phyloP scores from a whole-genome alignment of 2,113 vertebrate genomes.

The Clarias magur region DNA sequence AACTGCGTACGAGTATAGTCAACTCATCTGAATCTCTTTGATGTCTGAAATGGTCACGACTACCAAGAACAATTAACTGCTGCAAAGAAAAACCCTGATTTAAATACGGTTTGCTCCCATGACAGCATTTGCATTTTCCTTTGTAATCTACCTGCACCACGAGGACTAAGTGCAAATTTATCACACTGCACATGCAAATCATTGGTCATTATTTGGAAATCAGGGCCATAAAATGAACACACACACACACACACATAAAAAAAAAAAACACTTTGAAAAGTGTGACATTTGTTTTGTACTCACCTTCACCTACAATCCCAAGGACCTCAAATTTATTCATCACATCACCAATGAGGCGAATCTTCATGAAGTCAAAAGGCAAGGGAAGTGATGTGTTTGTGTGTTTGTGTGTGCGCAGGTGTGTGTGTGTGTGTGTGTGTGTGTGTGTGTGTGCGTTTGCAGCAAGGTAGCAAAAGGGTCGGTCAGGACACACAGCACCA shows the following conservation, averaged over 20 bases:
- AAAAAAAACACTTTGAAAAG: neutral
- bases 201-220: neutral
- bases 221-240: neutral
- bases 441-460: conserved; percentile 71
- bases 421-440: conserved; percentile 62
- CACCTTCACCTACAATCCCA: conserved; percentile 99
- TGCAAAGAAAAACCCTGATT: neutral
- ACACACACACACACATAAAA: neutral
- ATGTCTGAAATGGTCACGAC: neutral
- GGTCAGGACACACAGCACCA: conserved; percentile 42
- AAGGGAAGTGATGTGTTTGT: conserved; percentile 68
- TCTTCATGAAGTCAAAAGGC: conserved; percentile 94
- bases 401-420: conserved; percentile 64
- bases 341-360: conserved; percentile 98
- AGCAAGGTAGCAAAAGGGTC: conserved; percentile 45
- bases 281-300: conserved; percentile 56
- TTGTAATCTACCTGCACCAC: neutral
- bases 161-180: neutral
- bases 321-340: conserved; percentile 99
- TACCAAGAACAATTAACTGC: neutral
- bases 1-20: no score
- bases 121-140: neutral
- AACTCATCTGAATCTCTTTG: neutral
- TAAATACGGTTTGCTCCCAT: neutral
- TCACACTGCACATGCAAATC: neutral